Conservation (phyloP, 2,113 vertebrate genomes). For the Recurvirostra avosetta region DNA sequence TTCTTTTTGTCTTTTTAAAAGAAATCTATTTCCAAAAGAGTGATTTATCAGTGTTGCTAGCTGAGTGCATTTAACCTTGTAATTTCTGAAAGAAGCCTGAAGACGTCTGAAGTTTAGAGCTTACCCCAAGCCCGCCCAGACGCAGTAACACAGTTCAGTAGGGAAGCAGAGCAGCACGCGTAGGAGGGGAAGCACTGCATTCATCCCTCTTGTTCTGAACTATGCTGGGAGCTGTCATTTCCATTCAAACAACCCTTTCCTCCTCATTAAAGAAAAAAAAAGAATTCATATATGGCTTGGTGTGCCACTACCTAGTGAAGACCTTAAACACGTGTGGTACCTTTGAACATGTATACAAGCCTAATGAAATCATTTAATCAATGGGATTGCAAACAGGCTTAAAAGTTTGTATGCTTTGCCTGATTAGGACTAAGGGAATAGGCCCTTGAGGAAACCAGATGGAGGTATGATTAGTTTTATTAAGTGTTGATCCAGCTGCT, state of each 20-base stretch:
- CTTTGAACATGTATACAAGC: background rate
- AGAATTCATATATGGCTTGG: background rate
- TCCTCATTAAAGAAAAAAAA: background rate
- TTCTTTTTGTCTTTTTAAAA: background rate
- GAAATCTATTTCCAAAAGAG: background rate
- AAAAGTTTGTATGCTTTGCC: conserved; percentile 37
- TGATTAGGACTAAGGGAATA: conserved; percentile 53
- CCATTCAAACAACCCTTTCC: background rate
- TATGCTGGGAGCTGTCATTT: accelerated
- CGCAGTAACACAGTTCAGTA: background rate
- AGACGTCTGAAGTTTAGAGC: background rate
- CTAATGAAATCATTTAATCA: conserved; percentile 64
- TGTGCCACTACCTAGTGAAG: background rate
- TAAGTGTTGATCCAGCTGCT: conserved; percentile 56
- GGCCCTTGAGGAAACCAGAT: conserved; percentile 50
- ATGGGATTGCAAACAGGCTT: conserved; percentile 19
- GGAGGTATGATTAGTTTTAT: conserved; percentile 62
- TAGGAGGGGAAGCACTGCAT: background rate
- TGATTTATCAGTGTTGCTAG: background rate
- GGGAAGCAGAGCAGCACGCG: background rate
- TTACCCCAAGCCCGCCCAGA: background rate
- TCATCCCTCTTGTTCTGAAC: background rate
- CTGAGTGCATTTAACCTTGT: background rate
- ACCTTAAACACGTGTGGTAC: background rate
- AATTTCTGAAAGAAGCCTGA: background rate